Evolutionary conservation across 2,888 invertebrate genomes (phyloP), one percentile per base, ranked within the genome.

Genomic region (Petrolisthes manimaculis): DNA sequence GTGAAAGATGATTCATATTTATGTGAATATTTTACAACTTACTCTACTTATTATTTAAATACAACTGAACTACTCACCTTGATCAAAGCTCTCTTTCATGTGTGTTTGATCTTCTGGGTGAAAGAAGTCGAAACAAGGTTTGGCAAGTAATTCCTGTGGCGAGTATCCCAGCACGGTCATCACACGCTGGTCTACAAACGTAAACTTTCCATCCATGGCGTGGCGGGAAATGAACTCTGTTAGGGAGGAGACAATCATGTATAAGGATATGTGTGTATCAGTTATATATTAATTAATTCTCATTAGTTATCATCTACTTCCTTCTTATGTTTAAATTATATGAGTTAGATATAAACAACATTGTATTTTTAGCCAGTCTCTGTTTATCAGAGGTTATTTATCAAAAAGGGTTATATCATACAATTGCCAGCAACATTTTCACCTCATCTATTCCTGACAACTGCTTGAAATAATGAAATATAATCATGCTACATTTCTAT

Each of bases 71-170:
- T 56, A 9, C 37, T 89, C 93, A 97, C 97, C 97, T 95, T 99
- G 98, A 92, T 98, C 97, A 93, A 99, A 99, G 93, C 97, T 98
- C 92, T 99, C 99, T 92, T 97, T 97, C 97, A 99, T 97, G 93
- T 98, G 98, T 88, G 96, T 96, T 93, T 98, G 97, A 94, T 99
- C 99, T 93, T 99, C 98, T 0, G 97, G 97, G 93, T 99, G 99
- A 93, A 98, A 98, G 93, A 98, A 98, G 92, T 99, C 98, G 93
- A 98, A 99, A 94, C 98, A 98, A 88, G 97, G 96, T 93, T 99
- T 98, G 88, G 98, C 98, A 89, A 99, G 94, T 91, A 99, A 94
- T 93, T 99, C 99, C 5, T 97, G 97, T 12, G 99, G 98, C 87
- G 97, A 96, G 93, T 98, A 98, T 21, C 98, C 98, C 86, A 99